These are phyloP conservation scores for Akabosia matsudoensis DNA, from an alignment of 1,140 invertebrate genomes.

Conservation along the genomic window DNA sequence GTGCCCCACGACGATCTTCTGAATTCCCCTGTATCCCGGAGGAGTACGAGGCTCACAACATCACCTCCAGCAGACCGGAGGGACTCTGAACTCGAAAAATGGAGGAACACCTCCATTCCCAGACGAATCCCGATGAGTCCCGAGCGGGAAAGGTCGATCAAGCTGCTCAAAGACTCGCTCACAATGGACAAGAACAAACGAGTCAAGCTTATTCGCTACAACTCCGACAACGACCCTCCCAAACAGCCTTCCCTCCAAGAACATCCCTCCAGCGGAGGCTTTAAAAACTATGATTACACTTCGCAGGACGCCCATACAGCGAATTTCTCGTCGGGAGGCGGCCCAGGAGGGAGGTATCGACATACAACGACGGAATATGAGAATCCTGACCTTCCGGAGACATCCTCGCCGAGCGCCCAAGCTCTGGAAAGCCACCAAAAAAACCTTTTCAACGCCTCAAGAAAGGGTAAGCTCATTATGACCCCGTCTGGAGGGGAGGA, in stretches of 20 bases:
- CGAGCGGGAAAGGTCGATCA: background rate
- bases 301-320: background rate
- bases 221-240: background rate
- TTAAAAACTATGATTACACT: background rate
- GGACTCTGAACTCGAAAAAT: background rate
- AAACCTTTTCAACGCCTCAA: background rate
- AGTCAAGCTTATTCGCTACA: background rate
- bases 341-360: background rate
- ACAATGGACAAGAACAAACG: background rate
- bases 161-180: background rate
- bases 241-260: background rate
- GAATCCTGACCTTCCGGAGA: background rate
- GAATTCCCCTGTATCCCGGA: background rate
- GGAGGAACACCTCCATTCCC: background rate
- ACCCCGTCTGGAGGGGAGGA: background rate
- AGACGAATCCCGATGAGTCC: background rate
- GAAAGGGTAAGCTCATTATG: too few relatives aligned
- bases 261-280: too few relatives aligned
- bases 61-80: background rate
- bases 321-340: background rate
- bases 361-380: background rate
- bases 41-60: background rate
- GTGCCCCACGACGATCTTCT: background rate
- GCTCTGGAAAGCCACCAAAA: background rate
- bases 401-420: background rate